Percentiles rank a stretch among this genome's conserved stretches.
These are phyloP conservation scores for Cryptotis parvus DNA, from an alignment of 2,113 vertebrate genomes.

Conservation along the genomic window DNA sequence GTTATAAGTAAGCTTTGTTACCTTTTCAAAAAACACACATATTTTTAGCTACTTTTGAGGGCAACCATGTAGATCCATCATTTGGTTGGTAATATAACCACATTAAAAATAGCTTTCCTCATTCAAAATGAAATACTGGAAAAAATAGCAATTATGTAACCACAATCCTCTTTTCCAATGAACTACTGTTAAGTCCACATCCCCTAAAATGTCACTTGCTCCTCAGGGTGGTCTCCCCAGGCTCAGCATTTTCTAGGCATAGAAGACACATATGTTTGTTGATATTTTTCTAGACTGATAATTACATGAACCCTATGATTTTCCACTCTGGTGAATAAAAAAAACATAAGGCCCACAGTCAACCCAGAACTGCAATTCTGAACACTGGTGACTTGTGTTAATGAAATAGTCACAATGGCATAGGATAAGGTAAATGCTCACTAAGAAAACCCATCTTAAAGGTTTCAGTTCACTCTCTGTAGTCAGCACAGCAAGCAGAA, in stretches of 20 bases:
- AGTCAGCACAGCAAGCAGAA: background rate
- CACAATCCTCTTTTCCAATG: background rate
- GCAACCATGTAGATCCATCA: slow-evolving; percentile 28
- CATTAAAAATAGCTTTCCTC: slow-evolving; percentile 62
- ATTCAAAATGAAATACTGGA: slow-evolving; percentile 41
- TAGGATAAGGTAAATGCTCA: background rate
- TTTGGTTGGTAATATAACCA: slow-evolving; percentile 37
- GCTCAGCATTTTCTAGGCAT: slow-evolving; percentile 58
- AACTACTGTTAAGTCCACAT: slow-evolving; percentile 12
- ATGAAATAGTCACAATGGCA: slow-evolving; percentile 49
- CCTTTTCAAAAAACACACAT: slow-evolving; percentile 3
- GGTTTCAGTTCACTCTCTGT: background rate
- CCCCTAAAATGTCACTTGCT: background rate
- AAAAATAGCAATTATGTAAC: slow-evolving; percentile 67
- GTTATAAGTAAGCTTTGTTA: slow-evolving; percentile 29
- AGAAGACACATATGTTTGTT: slow-evolving; percentile 74
- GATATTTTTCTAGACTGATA: slow-evolving; percentile 73
- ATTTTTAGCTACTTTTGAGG: slow-evolving; percentile 59
- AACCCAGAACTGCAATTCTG: background rate
- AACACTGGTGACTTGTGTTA: slow-evolving; percentile 39
- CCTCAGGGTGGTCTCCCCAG: slow-evolving; percentile 64
- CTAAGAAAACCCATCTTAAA: slow-evolving; percentile 41
- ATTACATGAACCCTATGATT: slow-evolving; percentile 73
- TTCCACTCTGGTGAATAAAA: slow-evolving; percentile 70
- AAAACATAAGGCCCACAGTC: slow-evolving; percentile 49